Percentiles rank a stretch among this genome's conserved stretches.
These are phyloP conservation scores for Oreocharis arfaki DNA, from an alignment of 2,113 vertebrate genomes.

Conservation along the genomic window DNA sequence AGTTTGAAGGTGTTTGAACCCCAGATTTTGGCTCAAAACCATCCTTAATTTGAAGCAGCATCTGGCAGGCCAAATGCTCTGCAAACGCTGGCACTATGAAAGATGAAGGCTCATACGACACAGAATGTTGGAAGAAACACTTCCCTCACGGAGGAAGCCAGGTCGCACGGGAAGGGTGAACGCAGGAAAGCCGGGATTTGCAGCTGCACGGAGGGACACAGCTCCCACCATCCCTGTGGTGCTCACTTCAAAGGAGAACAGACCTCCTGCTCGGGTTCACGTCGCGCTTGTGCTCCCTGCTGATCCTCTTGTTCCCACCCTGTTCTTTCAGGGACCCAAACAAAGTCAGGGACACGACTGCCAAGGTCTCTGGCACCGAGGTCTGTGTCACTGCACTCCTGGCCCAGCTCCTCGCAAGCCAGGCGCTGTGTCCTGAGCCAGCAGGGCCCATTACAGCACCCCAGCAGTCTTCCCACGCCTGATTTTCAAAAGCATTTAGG, in stretches of 20 bases:
- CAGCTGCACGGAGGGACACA: background rate
- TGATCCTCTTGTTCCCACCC: background rate
- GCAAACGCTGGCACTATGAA: background rate
- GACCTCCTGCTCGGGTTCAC: background rate
- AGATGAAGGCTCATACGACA: background rate
- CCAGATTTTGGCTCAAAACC: slow-evolving; percentile 41
- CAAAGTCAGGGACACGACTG: background rate
- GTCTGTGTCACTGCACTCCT: background rate
- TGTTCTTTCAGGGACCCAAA: background rate
- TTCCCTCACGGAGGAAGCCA: background rate
- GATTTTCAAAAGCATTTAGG: background rate
- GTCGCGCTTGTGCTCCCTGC: background rate
- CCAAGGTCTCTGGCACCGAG: background rate
- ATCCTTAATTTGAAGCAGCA: slow-evolving; percentile 45
- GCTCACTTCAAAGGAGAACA: background rate
- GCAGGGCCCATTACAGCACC: background rate
- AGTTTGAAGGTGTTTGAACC: slow-evolving; percentile 45
- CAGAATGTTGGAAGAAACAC: background rate
- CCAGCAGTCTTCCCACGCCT: rapidly evolving
- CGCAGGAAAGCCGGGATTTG: background rate
- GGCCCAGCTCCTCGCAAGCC: background rate
- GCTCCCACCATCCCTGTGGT: background rate
- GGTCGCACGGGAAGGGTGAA: background rate
- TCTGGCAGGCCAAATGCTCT: slow-evolving; percentile 49
- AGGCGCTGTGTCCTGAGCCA: background rate